phyloP scores from a whole-genome alignment of 2,797 vertebrate species.

The Todus mexicanus region DNA sequence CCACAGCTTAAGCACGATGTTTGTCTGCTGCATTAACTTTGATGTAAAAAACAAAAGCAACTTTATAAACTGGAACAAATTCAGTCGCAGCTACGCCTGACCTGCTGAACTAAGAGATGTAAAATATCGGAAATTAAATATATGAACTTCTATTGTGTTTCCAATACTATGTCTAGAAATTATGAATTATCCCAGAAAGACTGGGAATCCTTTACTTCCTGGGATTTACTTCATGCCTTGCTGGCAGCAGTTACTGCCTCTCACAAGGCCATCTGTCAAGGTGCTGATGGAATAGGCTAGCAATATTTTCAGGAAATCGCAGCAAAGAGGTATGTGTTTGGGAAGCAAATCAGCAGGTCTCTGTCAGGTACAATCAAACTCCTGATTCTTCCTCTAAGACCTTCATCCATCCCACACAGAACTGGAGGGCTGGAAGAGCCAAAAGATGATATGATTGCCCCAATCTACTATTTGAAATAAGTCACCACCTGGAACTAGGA shows the following conservation, averaged over 20 bases:
- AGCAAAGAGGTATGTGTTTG: not conserved
- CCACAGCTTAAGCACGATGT: not conserved
- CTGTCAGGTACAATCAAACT: not conserved
- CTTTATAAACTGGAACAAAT: not conserved
- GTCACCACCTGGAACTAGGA: not conserved
- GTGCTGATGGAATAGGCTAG: not conserved
- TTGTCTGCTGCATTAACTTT: not conserved
- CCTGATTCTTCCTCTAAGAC: not conserved
- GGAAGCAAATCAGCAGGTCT: not conserved
- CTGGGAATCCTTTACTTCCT: not conserved
- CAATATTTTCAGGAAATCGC: not conserved
- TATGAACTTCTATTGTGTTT: not conserved
- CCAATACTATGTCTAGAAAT: not conserved
- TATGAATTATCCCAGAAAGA: not conserved
- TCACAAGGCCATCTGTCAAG: not conserved
- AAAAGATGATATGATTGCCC: not conserved
- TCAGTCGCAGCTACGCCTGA: not conserved
- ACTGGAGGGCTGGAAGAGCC: not conserved
- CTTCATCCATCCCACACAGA: accelerated
- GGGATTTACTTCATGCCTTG: not conserved
- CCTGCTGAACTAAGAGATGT: not conserved
- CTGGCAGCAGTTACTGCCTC: not conserved
- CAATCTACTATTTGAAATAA: not conserved
- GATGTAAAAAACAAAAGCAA: not conserved
- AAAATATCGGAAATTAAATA: not conserved